Conservation (phyloP, 2,797 vertebrate species). For the Zalophus californianus region DNA sequence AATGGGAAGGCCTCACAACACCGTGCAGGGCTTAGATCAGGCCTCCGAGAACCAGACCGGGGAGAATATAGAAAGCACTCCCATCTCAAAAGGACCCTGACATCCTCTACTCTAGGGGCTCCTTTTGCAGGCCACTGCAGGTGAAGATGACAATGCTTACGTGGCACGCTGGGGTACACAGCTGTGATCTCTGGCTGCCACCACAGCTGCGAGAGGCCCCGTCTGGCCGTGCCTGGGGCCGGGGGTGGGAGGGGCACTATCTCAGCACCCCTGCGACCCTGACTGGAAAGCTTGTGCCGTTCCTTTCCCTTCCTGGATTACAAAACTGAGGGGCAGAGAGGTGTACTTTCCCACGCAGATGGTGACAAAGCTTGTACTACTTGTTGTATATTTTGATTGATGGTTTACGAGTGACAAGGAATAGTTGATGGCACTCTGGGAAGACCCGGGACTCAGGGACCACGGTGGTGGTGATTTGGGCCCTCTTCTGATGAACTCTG, state of each 20-base stretch:
- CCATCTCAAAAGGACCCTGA: background rate
- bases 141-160: background rate
- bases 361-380: accelerated
- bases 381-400: background rate
- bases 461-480: background rate
- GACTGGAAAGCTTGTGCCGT: background rate
- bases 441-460: background rate
- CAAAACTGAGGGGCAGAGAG: background rate
- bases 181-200: background rate
- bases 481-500: background rate
- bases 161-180: too few species aligned
- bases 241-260: background rate
- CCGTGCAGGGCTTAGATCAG: too few species aligned
- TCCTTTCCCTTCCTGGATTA: background rate
- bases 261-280: background rate
- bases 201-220: accelerated
- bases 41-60: background rate
- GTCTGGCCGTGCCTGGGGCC: too few species aligned
- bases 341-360: background rate
- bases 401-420: background rate
- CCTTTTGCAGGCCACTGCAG: background rate
- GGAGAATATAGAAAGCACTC: background rate
- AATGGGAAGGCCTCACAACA: too few species aligned
- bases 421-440: background rate
- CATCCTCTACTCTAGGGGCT: background rate